Percentiles rank a stretch among this genome's conserved stretches.
Evolutionary conservation across 2,797 vertebrate species (phyloP).

Genomic region (Anisognathus igniventris): DNA sequence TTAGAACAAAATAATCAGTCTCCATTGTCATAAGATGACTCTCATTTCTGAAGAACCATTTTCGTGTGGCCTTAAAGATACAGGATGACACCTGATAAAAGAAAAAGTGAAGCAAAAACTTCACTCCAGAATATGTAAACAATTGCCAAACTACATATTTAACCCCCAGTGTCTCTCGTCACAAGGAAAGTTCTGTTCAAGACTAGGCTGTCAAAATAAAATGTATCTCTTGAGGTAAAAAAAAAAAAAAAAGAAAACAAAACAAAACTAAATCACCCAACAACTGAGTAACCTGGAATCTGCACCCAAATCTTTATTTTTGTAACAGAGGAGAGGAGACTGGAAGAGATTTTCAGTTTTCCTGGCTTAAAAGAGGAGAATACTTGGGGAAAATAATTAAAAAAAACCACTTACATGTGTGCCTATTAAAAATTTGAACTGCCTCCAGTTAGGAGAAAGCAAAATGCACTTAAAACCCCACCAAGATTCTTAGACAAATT

Average conservation of each 20-base stretch:
- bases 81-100: neutral
- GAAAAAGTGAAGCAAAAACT: neutral
- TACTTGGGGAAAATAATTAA: neutral
- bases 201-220: neutral
- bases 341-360: neutral
- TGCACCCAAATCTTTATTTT: slow-evolving; percentile 11
- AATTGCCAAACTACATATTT: neutral
- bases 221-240: neutral
- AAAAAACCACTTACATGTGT: neutral
- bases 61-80: neutral
- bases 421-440: slow-evolving; percentile 14
- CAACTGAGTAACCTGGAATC: neutral
- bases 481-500: slow-evolving; percentile 10
- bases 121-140: neutral
- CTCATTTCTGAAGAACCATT: neutral
- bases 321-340: neutral
- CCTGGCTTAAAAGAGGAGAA: slow-evolving; percentile 12
- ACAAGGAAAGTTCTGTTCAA: neutral
- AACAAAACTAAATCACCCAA: neutral
- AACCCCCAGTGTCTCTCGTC: neutral
- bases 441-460: neutral
- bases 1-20: neutral
- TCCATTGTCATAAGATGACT: neutral
- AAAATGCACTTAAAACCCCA: neutral
- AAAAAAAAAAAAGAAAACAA: no score